Evolutionary conservation across 2,113 vertebrate species (phyloP).

Genomic region (Oriolus oriolus): DNA sequence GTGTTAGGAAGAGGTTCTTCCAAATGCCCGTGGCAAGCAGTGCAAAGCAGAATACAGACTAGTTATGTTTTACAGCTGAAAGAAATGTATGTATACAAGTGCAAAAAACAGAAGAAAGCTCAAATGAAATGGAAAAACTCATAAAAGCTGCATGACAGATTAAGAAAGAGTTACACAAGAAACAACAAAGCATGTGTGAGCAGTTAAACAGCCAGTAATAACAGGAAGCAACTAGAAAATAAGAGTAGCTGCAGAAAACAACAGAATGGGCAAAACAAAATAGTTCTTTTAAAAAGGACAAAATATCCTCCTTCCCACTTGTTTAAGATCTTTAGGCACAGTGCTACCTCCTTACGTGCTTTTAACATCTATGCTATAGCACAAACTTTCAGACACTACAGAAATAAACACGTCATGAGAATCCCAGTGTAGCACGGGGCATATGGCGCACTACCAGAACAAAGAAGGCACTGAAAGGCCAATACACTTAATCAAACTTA

Average conservation of each 20-base stretch:
- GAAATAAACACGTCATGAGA: neutral
- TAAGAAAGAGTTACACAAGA: neutral
- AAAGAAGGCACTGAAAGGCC: neutral
- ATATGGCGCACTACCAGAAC: neutral
- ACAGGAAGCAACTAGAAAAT: neutral
- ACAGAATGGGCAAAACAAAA: neutral
- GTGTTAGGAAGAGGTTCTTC: neutral
- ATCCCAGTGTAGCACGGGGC: neutral
- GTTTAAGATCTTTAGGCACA: neutral
- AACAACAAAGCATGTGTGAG: neutral
- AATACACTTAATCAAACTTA: neutral
- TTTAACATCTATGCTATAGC: neutral
- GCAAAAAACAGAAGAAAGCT: neutral
- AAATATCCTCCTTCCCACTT: neutral
- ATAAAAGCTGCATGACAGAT: neutral
- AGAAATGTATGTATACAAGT: neutral
- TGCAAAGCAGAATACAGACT: neutral
- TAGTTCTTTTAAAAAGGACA: neutral
- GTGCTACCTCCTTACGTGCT: neutral
- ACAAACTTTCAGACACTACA: neutral
- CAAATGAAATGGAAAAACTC: neutral
- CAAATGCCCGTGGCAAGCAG: neutral
- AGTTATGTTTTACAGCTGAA: neutral
- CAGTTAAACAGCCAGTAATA: neutral
- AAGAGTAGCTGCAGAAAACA: neutral